Evolutionary conservation across 2,888 invertebrate genomes (phyloP), one percentile per base, ranked within the genome.

Genomic region (Oscheius sp.): DNA sequence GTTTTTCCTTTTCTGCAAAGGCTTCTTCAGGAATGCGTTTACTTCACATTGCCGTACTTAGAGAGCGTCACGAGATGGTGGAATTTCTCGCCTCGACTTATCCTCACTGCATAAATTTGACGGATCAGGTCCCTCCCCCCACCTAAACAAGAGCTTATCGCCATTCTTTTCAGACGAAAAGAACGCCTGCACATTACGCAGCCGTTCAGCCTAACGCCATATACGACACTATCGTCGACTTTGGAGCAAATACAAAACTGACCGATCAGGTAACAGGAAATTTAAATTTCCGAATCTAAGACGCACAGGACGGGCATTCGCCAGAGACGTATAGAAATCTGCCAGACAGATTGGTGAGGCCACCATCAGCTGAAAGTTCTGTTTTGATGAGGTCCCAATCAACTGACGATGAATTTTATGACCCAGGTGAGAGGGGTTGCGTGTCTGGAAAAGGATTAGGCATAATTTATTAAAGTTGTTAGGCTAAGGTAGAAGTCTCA

Each of bases 141-240:
- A n/a, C n/a, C n/a, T n/a, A n/a, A n/a, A n/a, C n/a, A n/a, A n/a
- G n/a, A n/a, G n/a, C n/a, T n/a, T n/a, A n/a, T n/a, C n/a, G n/a
- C n/a, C n/a, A n/a, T n/a, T n/a, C n/a, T n/a, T 69, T 81, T 17
- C 72, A 84, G 84, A 65, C 67, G 50, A 82, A 82, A 14, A 74
- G 84, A 20, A 77, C 82, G 0, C 79, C 83, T 33, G 74, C 81
- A 20, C 84, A 84, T 69, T 84, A 84, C 73, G 85, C 84, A 4
- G 82, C 84, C 14, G 68, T 78, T 1, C 83, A 85, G 67, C 80
- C 78, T 67, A 84, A 84, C 68, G 84, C 84, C 51, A 84, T 84
- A 49, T 84, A 84, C 72, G 84, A 84, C 59, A 85, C 85, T 20
- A 68, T 84, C 36, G 77, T 82, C 22, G 84, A 84, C 50, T 66